phyloP scores from a whole-genome alignment of 2,888 invertebrate genomes.

The Drosophila ochracea region DNA sequence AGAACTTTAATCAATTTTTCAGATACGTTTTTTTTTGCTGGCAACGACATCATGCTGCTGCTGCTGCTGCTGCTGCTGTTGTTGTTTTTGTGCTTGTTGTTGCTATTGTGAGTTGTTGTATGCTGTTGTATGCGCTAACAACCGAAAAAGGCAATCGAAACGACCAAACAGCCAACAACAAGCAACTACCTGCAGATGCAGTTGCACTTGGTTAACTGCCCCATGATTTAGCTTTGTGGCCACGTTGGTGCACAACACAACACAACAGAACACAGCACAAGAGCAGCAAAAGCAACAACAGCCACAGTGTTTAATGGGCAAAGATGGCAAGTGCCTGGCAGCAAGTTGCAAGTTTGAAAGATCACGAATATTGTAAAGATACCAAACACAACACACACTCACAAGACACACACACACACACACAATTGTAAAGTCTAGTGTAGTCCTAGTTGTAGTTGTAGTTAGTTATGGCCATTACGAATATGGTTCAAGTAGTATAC shows the following conservation, averaged over 20 bases:
- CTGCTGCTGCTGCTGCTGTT: constrained; percentile 24
- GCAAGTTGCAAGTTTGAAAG: constrained; percentile 23
- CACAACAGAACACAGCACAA: background rate
- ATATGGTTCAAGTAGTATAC: background rate
- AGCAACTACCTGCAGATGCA: constrained; percentile 16
- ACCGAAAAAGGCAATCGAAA: constrained; percentile 57
- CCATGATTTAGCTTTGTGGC: constrained; percentile 31
- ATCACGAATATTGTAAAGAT: constrained; percentile 28
- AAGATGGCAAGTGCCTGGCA: constrained; percentile 30
- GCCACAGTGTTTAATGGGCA: constrained; percentile 1
- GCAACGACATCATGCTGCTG: constrained; percentile 39
- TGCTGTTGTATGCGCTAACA: constrained; percentile 41
- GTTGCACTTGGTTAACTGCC: constrained; percentile 21
- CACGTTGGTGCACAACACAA: background rate
- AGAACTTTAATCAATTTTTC: constrained; percentile 75
- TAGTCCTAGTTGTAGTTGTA: background rate
- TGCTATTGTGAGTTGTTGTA: background rate
- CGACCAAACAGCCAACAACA: constrained; percentile 11
- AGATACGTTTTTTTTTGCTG: constrained; percentile 48
- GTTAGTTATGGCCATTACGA: background rate
- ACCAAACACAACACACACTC: background rate
- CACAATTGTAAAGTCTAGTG: constrained; percentile 3
- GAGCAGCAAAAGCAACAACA: background rate
- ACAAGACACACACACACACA: constrained; percentile 10
- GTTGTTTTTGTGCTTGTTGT: constrained; percentile 14